These are phyloP conservation scores for Nesometra sesokonis DNA, from an alignment of 35 echinoderm and acorn worm species.

Conservation along the genomic window DNA sequence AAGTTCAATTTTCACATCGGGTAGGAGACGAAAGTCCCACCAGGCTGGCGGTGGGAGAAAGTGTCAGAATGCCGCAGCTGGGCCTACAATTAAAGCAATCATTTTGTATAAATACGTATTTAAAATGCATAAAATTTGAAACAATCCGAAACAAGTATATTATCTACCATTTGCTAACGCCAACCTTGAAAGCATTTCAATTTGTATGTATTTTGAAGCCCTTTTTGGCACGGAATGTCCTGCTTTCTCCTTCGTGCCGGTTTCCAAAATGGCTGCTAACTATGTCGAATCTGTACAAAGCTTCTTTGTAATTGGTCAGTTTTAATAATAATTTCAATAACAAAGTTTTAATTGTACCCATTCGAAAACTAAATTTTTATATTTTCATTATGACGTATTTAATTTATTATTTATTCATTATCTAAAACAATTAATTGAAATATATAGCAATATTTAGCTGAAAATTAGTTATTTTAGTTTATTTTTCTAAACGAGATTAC, in stretches of 20 bases:
- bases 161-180: slow-evolving; percentile 43
- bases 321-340: neutral
- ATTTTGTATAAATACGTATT: neutral
- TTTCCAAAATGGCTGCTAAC: neutral
- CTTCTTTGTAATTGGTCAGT: neutral
- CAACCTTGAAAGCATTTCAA: slow-evolving; percentile 44
- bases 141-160: neutral
- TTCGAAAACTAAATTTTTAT: too few species aligned
- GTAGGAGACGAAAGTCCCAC: too few species aligned
- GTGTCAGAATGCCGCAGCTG: too few species aligned
- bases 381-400: too few species aligned
- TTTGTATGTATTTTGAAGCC: neutral
- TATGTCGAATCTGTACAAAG: neutral
- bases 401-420: too few species aligned
- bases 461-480: too few species aligned
- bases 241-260: neutral
- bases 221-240: neutral
- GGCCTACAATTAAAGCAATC: too few species aligned
- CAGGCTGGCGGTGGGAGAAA: neutral
- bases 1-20: too few species aligned
- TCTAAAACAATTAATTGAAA: too few species aligned
- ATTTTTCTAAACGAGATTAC: too few species aligned
- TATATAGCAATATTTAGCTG: too few species aligned
- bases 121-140: neutral
- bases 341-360: too few species aligned